A percentile compares a stretch with the other conserved stretches of the same genome.
Conservation (phyloP, 2,888 invertebrate species). For the Eutolmus rufibarbis region DNA sequence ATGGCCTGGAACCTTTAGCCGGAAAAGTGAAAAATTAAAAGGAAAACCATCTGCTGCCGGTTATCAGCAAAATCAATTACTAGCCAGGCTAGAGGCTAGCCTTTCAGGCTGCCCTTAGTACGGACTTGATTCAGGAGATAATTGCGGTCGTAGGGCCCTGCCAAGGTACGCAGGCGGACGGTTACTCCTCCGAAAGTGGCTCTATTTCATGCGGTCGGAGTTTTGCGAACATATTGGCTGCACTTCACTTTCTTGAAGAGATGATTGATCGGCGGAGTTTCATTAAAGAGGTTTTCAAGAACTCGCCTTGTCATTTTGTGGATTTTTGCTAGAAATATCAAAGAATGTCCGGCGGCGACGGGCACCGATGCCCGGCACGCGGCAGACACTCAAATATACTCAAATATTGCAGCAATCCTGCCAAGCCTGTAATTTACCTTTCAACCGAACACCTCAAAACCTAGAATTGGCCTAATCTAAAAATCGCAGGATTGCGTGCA, state of each 20-base stretch:
- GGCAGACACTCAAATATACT: neutral
- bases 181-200: neutral
- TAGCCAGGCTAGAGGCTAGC: neutral
- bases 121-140: neutral
- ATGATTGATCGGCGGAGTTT: slow-evolving; percentile 13
- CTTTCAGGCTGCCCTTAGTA: neutral
- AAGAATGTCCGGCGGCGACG: neutral
- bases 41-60: slow-evolving; percentile 24
- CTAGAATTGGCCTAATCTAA: neutral
- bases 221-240: slow-evolving; percentile 15
- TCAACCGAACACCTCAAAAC: neutral
- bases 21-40: slow-evolving; percentile 18
- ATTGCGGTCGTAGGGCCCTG: neutral
- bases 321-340: slow-evolving; percentile 18
- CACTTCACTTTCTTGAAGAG: neutral
- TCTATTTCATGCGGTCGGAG: neutral
- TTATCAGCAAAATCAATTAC: slow-evolving; percentile 30
- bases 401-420: neutral
- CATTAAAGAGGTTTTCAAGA: neutral
- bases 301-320: slow-evolving; percentile 18
- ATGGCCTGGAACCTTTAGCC: neutral
- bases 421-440: neutral
- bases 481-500: neutral
- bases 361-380: neutral
- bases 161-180: neutral